Conservation (phyloP, 1,140 invertebrate species). For the Atta colombica region DNA sequence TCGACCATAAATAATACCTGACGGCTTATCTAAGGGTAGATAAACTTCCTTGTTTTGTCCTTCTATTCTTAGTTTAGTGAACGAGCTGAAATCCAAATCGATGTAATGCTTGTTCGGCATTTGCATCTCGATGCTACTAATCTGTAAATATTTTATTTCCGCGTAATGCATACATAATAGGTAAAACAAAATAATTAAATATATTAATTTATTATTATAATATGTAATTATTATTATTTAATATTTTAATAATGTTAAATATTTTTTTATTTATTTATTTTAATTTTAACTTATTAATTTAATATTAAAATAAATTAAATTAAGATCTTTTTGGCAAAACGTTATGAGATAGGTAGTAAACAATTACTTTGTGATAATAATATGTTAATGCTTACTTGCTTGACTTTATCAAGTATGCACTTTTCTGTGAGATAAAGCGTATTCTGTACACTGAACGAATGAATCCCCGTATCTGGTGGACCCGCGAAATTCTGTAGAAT, state of each 20-base stretch:
- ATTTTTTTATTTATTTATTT: not conserved
- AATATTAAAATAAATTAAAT: not conserved
- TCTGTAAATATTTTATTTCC: slow-evolving; percentile 83
- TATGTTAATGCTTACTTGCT: slow-evolving; percentile 20
- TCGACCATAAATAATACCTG: slow-evolving; percentile 91
- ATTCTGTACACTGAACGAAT: slow-evolving; percentile 21
- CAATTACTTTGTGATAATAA: not conserved
- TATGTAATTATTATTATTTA: too few relatives aligned
- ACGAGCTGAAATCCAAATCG: slow-evolving; percentile 91
- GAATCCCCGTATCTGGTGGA: slow-evolving; percentile 5
- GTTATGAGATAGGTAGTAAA: not conserved
- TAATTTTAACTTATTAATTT: not conserved
- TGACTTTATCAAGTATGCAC: slow-evolving; percentile 24
- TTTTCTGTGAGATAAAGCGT: slow-evolving; percentile 32
- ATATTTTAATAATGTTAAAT: not conserved
- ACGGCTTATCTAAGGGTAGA: slow-evolving; percentile 91
- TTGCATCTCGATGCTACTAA: slow-evolving; percentile 90
- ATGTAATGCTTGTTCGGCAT: slow-evolving; percentile 94
- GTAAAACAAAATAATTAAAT: slow-evolving; percentile 3
- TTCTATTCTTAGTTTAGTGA: slow-evolving; percentile 87
- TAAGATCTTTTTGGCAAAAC: not conserved
- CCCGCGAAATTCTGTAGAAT: slow-evolving; percentile 31
- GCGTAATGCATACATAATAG: not conserved
- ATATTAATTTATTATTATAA: not conserved
- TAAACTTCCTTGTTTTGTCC: slow-evolving; percentile 90